A percentile compares a stretch with the other conserved stretches of the same genome.
Conservation (phyloP, 2,797 vertebrate species). For the Chromobotia macracanthus region DNA sequence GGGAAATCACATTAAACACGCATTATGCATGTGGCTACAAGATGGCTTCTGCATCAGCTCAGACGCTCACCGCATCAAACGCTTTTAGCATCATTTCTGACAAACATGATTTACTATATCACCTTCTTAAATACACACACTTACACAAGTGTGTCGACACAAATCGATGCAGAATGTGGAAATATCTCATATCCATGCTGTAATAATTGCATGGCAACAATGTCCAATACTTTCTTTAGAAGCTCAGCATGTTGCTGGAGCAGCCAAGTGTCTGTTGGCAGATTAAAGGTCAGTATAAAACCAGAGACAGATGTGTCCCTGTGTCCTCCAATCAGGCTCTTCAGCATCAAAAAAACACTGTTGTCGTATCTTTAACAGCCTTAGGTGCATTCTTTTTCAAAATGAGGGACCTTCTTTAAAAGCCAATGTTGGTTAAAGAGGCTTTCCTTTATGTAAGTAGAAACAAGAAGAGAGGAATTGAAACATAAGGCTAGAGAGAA, state of each 20-base stretch:
- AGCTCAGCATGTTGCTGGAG: neutral
- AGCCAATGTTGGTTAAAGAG: constrained; percentile 41
- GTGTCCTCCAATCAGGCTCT: constrained; percentile 34
- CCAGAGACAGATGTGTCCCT: constrained; percentile 26
- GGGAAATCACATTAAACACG: constrained; percentile 79
- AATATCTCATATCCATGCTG: constrained; percentile 5
- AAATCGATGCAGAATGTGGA: constrained; percentile 12
- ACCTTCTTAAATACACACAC: constrained; percentile 26
- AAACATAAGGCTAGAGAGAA: constrained; percentile 48
- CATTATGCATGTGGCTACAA: constrained; percentile 60
- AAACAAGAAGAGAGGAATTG: constrained; percentile 46
- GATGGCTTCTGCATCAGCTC: constrained; percentile 56
- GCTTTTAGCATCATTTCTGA: constrained; percentile 61
- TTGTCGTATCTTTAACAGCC: constrained; percentile 26
- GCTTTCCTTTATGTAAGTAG: constrained; percentile 10
- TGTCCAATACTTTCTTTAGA: constrained; percentile 12
- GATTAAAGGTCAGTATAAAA: constrained; percentile 30
- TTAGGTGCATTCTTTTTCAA: constrained; percentile 33
- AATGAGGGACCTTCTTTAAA: constrained; percentile 42
- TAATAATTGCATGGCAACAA: constrained; percentile 36
- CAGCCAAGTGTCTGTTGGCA: neutral
- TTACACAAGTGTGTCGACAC: no score
- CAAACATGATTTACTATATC: constrained; percentile 52
- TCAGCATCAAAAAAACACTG: constrained; percentile 10
- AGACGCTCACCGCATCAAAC: constrained; percentile 54